Evolutionary conservation across 2,888 invertebrate genomes (phyloP).

Genomic region (Xestobium rufovillosum): DNA sequence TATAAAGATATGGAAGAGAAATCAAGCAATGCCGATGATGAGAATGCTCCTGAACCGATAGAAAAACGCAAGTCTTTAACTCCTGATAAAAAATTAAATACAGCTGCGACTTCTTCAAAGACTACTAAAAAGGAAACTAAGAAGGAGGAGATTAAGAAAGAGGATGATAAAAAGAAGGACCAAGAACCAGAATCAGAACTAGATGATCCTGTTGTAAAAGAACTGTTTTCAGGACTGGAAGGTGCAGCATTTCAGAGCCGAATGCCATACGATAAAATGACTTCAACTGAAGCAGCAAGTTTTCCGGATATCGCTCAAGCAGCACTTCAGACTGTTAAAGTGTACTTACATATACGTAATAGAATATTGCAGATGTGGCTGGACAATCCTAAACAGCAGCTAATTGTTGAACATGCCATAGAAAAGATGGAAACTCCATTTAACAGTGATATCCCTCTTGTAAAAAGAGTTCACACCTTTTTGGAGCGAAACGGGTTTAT

Average conservation of each 20-base stretch:
- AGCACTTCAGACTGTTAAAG: conserved; percentile 73
- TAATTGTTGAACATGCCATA: conserved; percentile 73
- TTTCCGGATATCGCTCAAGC: conserved; percentile 87
- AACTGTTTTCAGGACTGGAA: conserved; percentile 57
- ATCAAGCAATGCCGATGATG: conserved; percentile 52
- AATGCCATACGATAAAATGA: conserved; percentile 90
- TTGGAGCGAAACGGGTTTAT: conserved; percentile 94
- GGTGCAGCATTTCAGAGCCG: conserved; percentile 92
- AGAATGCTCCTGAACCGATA: conserved; percentile 54
- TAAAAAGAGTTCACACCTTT: conserved; percentile 81
- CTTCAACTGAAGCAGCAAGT: conserved; percentile 85
- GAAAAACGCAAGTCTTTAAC: conserved; percentile 53
- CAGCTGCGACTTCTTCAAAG: conserved; percentile 43
- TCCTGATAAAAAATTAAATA: conserved; percentile 50
- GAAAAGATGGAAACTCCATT: conserved; percentile 85
- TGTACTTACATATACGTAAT: conserved; percentile 88
- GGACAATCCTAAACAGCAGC: conserved; percentile 87
- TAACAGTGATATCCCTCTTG: conserved; percentile 80
- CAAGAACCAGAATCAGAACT: conserved; percentile 58
- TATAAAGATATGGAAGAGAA: conserved; percentile 63
- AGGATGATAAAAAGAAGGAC: conserved; percentile 53
- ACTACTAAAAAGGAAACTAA: conserved; percentile 42
- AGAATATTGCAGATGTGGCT: conserved; percentile 90
- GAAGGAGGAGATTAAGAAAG: conserved; percentile 43
- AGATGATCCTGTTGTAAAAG: conserved; percentile 53